A percentile compares a stretch with the other conserved stretches of the same genome.
Evolutionary conservation across 2,797 vertebrate genomes (phyloP).

Genomic region (Apogon talboti): DNA sequence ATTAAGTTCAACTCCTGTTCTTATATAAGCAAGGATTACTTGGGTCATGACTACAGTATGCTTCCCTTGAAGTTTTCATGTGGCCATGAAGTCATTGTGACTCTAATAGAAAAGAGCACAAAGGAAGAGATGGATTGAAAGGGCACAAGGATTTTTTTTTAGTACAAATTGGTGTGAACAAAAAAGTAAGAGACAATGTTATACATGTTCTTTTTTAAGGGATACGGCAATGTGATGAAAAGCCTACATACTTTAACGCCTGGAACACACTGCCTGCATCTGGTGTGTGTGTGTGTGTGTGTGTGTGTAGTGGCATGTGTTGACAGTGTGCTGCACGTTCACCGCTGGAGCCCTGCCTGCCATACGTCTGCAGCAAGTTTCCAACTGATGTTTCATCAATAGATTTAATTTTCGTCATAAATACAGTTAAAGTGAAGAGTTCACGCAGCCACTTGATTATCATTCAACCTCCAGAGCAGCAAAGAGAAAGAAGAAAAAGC

Average conservation of each 20-base stretch:
- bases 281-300: too few relatives aligned
- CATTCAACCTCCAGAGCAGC: too few relatives aligned
- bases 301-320: too few relatives aligned
- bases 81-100: slow-evolving; percentile 2
- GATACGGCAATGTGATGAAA: slow-evolving; percentile 50
- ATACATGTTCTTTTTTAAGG: slow-evolving; percentile 25
- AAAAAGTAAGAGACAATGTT: slow-evolving; percentile 19
- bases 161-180: slow-evolving; percentile 16
- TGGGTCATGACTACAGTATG: neutral
- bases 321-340: too few relatives aligned
- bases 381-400: too few relatives aligned
- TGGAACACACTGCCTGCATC: too few relatives aligned
- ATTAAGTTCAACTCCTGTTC: slow-evolving; percentile 7
- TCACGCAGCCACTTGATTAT: too few relatives aligned
- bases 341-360: too few relatives aligned
- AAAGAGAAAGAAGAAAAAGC: too few relatives aligned
- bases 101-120: slow-evolving; percentile 4
- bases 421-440: too few relatives aligned
- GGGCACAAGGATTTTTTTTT: slow-evolving; percentile 1
- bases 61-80: slow-evolving; percentile 13
- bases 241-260: slow-evolving; percentile 25
- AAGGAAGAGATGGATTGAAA: slow-evolving; percentile 7
- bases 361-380: too few relatives aligned
- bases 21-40: slow-evolving; percentile 12
- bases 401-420: too few relatives aligned